These are phyloP conservation scores for Torymus auratus DNA, from an alignment of 2,888 invertebrate genomes.

Conservation along the genomic window DNA sequence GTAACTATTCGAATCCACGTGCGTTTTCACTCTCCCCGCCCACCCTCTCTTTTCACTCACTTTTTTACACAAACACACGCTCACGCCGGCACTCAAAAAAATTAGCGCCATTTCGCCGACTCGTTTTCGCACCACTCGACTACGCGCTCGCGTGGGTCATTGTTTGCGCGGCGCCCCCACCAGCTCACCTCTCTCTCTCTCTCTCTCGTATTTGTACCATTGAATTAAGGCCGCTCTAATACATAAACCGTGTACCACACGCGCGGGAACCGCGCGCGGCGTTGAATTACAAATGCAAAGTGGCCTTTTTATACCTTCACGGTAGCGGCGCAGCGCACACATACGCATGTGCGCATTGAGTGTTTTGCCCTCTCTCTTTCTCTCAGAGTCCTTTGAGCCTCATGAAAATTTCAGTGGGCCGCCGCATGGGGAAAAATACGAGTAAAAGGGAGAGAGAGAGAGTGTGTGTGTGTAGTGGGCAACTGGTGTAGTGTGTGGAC, in stretches of 20 bases:
- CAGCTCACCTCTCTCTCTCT: too few relatives aligned
- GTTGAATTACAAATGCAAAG: constrained; percentile 41
- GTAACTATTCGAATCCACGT: too few relatives aligned
- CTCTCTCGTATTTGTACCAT: neutral
- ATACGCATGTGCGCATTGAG: constrained; percentile 1
- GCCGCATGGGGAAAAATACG: neutral
- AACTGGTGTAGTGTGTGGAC: too few relatives aligned
- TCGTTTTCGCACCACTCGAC: neutral
- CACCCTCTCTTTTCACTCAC: too few relatives aligned
- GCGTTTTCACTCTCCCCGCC: too few relatives aligned
- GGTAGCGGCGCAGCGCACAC: neutral
- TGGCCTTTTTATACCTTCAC: constrained; percentile 20
- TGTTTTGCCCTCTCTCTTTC: constrained; percentile 22
- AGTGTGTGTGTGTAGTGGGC: neutral
- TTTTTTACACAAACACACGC: too few relatives aligned
- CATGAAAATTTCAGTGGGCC: constrained; percentile 48
- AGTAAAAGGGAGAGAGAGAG: neutral
- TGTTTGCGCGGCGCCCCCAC: too few relatives aligned
- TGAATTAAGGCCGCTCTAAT: constrained; percentile 4
- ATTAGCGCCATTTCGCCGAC: too few relatives aligned
- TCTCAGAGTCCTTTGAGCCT: constrained; percentile 41
- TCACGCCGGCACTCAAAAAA: too few relatives aligned
- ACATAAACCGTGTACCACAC: neutral
- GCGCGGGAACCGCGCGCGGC: neutral
- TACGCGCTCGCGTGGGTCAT: neutral